Conservation (phyloP, 2,113 vertebrate species). For the Prietella phreatophila region DNA sequence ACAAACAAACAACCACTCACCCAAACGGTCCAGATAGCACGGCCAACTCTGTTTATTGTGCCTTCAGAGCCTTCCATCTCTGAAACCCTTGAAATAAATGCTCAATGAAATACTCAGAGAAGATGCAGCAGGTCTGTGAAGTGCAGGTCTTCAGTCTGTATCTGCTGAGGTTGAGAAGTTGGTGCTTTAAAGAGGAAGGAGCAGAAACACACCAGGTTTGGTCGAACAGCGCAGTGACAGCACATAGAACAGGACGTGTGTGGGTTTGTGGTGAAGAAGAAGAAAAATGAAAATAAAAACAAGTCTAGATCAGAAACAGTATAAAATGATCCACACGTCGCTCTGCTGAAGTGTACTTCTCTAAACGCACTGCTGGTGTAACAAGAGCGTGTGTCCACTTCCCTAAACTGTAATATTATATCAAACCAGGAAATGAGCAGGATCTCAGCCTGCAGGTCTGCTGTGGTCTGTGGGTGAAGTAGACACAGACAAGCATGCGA, state of each 20-base stretch:
- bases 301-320: neutral
- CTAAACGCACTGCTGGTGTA: neutral
- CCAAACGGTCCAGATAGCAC: constrained; percentile 69
- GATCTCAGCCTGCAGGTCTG: neutral
- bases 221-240: neutral
- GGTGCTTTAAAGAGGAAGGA: constrained; percentile 59
- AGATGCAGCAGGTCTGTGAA: neutral
- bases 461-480: neutral
- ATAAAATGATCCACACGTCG: neutral
- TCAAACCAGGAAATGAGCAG: neutral
- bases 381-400: neutral
- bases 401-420: neutral
- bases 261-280: constrained; percentile 32
- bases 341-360: constrained; percentile 10
- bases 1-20: constrained; percentile 58
- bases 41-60: constrained; percentile 52
- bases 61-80: constrained; percentile 63
- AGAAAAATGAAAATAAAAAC: neutral
- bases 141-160: constrained; percentile 18
- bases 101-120: neutral
- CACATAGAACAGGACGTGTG: neutral
- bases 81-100: neutral
- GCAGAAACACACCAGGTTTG: neutral
- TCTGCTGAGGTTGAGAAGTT: constrained; percentile 57
- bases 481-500: neutral